Evolutionary conservation across 2,113 vertebrate species (phyloP).

Genomic region (Empidonax alnorum): DNA sequence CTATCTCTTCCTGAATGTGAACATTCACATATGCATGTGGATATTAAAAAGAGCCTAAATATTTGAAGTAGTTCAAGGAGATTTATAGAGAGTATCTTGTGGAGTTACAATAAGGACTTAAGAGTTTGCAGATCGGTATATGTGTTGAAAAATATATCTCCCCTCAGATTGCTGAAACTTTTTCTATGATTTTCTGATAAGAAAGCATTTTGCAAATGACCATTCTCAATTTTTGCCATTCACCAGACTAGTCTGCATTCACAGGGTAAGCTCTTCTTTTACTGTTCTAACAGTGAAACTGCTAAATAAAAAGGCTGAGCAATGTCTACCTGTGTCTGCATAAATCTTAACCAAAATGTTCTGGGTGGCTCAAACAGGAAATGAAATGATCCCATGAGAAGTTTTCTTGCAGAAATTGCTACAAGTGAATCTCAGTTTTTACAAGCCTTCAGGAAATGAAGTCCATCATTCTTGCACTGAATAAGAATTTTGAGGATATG

Average conservation of each 20-base stretch:
- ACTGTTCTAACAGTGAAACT: background rate
- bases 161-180: background rate
- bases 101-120: background rate
- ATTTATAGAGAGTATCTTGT: background rate
- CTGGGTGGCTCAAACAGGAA: background rate
- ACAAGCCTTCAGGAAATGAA: background rate
- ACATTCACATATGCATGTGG: background rate
- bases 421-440: background rate
- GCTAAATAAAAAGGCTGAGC: background rate
- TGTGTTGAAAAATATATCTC: background rate
- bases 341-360: background rate
- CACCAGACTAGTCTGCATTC: background rate
- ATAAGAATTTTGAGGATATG: background rate
- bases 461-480: background rate
- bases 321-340: background rate
- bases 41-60: background rate
- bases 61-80: background rate
- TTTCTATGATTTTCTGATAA: background rate
- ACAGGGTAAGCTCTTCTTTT: background rate
- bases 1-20: background rate
- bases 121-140: background rate
- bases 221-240: background rate
- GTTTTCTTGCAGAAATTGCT: background rate
- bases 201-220: background rate
- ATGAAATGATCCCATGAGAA: background rate